phyloP scores from a whole-genome alignment of 1,140 invertebrate genomes.

The Ips nitidus region DNA sequence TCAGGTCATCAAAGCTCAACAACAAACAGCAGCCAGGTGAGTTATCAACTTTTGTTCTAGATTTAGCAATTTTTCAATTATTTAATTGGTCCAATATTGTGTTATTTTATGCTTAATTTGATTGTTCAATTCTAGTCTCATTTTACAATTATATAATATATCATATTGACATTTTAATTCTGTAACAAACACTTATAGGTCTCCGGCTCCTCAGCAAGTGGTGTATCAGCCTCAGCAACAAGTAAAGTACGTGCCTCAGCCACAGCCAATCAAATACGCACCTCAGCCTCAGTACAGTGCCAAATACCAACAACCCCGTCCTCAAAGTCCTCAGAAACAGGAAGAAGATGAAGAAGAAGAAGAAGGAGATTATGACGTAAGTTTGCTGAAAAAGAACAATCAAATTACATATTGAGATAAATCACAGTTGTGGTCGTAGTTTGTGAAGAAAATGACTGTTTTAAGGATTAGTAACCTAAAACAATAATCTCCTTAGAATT shows the following conservation, averaged over 20 bases:
- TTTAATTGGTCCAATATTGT: no score
- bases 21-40: constrained; percentile 15
- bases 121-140: no score
- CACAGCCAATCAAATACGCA: constrained; percentile 17
- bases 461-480: no score
- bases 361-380: constrained; percentile 29
- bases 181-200: neutral
- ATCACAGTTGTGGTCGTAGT: no score
- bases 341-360: constrained; percentile 11
- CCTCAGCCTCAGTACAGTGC: constrained; percentile 14
- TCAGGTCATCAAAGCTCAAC: constrained; percentile 19
- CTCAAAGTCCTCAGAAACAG: constrained; percentile 13
- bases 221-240: constrained; percentile 21
- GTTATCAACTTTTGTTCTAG: neutral
- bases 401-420: no score
- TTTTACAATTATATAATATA: no score
- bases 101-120: no score
- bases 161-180: neutral
- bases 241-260: constrained; percentile 21
- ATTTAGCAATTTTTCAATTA: neutral
- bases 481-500: no score
- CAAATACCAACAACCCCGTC: constrained; percentile 19
- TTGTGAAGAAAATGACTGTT: no score
- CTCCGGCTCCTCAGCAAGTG: neutral
- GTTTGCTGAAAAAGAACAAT: neutral